Conservation (phyloP, 2,888 invertebrate genomes). For the Aspidiotus rigidus region DNA sequence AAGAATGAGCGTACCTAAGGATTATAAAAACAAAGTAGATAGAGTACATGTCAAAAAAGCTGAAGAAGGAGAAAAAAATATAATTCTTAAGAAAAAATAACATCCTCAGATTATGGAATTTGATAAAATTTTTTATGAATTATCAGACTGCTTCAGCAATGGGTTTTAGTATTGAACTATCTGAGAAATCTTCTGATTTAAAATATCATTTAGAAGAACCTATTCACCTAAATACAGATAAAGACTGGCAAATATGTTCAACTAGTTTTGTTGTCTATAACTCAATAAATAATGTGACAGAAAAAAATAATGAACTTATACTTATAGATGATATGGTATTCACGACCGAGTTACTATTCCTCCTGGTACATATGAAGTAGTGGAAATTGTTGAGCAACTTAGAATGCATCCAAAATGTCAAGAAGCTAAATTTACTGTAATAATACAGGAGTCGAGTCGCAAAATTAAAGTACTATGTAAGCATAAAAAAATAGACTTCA, state of each 20-base stretch:
- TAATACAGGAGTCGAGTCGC: slow-evolving; percentile 12
- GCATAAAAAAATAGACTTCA: slow-evolving; percentile 23
- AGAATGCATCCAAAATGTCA: slow-evolving; percentile 14
- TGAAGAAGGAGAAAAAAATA: slow-evolving; percentile 7
- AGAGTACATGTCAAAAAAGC: slow-evolving; percentile 7
- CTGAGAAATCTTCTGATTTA: slow-evolving; percentile 12
- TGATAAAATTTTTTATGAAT: slow-evolving; percentile 10
- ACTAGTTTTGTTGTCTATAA: slow-evolving; percentile 10
- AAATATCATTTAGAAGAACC: slow-evolving; percentile 8
- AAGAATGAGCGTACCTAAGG: slow-evolving; percentile 6
- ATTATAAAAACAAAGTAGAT: slow-evolving; percentile 13
- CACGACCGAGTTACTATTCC: slow-evolving; percentile 21
- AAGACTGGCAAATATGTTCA: slow-evolving; percentile 12
- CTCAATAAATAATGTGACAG: slow-evolving; percentile 9
- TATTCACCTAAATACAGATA: slow-evolving; percentile 11
- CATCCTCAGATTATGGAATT: neutral
- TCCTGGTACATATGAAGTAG: slow-evolving; percentile 27
- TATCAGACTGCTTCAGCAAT: slow-evolving; percentile 3
- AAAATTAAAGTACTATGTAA: slow-evolving; percentile 29
- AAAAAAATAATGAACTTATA: slow-evolving; percentile 16
- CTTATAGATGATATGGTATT: slow-evolving; percentile 11
- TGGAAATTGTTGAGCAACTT: slow-evolving; percentile 22
- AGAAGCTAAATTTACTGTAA: slow-evolving; percentile 25
- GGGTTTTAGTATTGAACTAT: slow-evolving; percentile 12
- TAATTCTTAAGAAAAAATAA: slow-evolving; percentile 2